A percentile compares a stretch with the other conserved stretches of the same genome.
Conservation (phyloP, 2,888 invertebrate species). For the Melipona beecheii region DNA sequence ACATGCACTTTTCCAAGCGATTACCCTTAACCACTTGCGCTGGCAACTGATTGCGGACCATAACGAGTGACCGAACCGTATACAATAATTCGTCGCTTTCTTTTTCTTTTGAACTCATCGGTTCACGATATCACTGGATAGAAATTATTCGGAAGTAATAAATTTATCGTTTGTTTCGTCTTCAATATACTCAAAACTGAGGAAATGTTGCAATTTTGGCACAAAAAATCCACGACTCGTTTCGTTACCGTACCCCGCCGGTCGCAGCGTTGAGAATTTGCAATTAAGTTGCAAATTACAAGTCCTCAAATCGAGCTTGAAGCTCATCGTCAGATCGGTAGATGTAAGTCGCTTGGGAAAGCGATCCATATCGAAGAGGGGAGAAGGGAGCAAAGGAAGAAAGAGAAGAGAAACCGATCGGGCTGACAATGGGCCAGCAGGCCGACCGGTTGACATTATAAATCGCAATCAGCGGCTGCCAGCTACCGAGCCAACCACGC, state of each 20-base stretch:
- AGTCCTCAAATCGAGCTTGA: neutral
- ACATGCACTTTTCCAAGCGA: neutral
- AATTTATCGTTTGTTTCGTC: too few species aligned
- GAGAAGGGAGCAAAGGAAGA: neutral
- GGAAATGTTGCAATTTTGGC: too few species aligned
- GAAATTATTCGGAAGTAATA: too few species aligned
- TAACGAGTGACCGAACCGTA: too few species aligned
- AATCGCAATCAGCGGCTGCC: conserved; percentile 76
- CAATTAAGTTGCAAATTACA: neutral
- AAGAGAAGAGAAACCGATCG: conserved; percentile 54
- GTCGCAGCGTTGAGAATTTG: neutral
- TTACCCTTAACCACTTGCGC: neutral
- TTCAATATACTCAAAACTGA: too few species aligned
- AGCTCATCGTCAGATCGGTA: neutral
- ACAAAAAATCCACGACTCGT: neutral
- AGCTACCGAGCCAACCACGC: conserved; percentile 38
- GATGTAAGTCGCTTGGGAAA: neutral
- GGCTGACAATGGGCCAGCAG: conserved; percentile 63
- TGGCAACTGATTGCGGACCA: too few species aligned
- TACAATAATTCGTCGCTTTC: too few species aligned
- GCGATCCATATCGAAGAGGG: neutral
- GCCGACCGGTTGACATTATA: conserved; percentile 72
- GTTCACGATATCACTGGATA: too few species aligned
- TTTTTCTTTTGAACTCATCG: too few species aligned
- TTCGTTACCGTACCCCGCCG: too few species aligned